A percentile compares a stretch with the other conserved stretches of the same genome.
phyloP scores from a whole-genome alignment of 2,888 invertebrate genomes.

The Acleris laterana region DNA sequence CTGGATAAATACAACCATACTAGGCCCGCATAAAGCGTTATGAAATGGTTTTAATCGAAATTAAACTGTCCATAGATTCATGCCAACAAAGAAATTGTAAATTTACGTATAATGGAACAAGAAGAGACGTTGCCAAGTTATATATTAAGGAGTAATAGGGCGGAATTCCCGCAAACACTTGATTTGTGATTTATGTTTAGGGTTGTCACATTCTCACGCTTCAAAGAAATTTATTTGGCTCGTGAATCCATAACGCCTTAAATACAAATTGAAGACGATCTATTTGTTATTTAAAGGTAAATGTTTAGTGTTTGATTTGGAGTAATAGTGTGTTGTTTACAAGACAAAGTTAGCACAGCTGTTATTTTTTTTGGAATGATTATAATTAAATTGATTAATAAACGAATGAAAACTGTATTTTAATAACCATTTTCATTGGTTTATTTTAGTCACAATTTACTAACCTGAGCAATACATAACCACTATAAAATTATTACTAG shows the following conservation, averaged over 20 bases:
- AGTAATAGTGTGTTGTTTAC: no score
- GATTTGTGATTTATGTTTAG: conserved; percentile 52
- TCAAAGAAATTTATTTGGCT: conserved; percentile 28
- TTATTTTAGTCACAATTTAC: no score
- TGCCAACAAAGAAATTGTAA: conserved; percentile 33
- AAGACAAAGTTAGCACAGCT: no score
- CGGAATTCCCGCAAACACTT: conserved; percentile 46
- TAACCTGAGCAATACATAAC: no score
- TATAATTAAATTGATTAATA: no score
- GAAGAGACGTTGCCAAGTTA: conserved; percentile 45
- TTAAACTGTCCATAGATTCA: conserved; percentile 17
- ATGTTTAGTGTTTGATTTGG: no score
- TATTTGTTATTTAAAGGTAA: not conserved
- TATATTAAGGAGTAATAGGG: conserved; percentile 48
- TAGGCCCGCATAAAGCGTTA: not conserved
- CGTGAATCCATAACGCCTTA: not conserved
- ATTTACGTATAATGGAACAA: conserved; percentile 40
- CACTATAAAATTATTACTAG: no score
- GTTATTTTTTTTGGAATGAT: no score
- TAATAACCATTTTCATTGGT: no score
- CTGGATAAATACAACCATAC: no score
- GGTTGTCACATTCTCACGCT: conserved; percentile 49
- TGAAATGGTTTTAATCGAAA: conserved; percentile 13
- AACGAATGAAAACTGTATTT: no score
- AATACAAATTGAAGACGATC: not conserved